These are phyloP conservation scores for Trichoplusia ni DNA, from an alignment of 1,140 invertebrate genomes.

Conservation along the genomic window DNA sequence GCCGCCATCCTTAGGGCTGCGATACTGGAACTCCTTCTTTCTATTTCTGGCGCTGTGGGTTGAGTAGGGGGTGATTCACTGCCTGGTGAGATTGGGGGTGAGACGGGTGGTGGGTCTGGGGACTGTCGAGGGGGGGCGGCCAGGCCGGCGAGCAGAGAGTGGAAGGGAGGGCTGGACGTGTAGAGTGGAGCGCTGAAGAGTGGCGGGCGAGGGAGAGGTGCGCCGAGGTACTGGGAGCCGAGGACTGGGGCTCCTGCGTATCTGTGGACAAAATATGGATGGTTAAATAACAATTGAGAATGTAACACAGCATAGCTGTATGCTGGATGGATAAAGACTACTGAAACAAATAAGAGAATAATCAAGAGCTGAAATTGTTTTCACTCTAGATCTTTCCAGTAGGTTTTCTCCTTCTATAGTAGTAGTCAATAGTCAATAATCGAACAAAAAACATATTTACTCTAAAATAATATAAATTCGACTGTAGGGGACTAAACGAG, in stretches of 20 bases:
- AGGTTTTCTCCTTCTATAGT: no score
- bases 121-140: conserved; percentile 86
- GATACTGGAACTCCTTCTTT: conserved; percentile 94
- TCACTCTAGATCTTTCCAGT: no score
- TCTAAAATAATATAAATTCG: no score
- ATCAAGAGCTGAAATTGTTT: no score
- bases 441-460: no score
- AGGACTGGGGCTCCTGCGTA: conserved; percentile 56
- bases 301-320: no score
- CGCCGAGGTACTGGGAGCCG: conserved; percentile 32
- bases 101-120: conserved; percentile 83
- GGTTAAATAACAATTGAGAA: no score
- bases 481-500: no score
- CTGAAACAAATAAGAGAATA: no score
- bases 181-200: conserved; percentile 84
- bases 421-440: no score
- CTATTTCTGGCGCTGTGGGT: conserved; percentile 82
- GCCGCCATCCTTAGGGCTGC: conserved; percentile 94
- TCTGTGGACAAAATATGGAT: conserved; percentile 40
- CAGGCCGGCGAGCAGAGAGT: conserved; percentile 91
- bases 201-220: conserved; percentile 83
- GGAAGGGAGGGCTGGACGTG: conserved; percentile 88
- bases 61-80: conserved; percentile 74
- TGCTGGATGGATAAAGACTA: no score
- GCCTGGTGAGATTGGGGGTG: conserved; percentile 80